Conservation (phyloP, 2,113 vertebrate genomes). For the Gadus chalcogrammus region DNA sequence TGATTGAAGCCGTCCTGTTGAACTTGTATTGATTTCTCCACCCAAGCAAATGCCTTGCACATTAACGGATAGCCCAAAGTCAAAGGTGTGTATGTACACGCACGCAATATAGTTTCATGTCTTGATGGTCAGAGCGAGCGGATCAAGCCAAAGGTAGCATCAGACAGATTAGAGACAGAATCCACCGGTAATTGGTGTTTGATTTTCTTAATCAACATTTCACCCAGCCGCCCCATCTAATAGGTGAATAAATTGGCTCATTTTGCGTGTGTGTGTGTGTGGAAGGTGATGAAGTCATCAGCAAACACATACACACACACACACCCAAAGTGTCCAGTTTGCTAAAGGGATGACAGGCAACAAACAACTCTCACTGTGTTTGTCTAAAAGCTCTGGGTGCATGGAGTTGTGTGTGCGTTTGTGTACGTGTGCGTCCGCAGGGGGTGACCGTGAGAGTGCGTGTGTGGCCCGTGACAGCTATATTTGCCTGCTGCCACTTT, state of each 20-base stretch:
- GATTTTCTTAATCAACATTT: slow-evolving; percentile 55
- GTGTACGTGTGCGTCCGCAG: slow-evolving; percentile 7
- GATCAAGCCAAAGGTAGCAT: slow-evolving; percentile 28
- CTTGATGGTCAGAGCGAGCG: slow-evolving; percentile 23
- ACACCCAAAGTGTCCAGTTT: slow-evolving; percentile 42
- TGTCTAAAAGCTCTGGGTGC: slow-evolving; percentile 43
- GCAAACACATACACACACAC: slow-evolving; percentile 27
- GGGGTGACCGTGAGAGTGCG: too few relatives aligned
- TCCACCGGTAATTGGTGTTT: slow-evolving; percentile 45
- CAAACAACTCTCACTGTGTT: slow-evolving; percentile 37
- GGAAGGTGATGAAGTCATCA: slow-evolving; percentile 16
- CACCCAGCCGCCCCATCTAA: slow-evolving; percentile 28
- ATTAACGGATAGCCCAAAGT: background rate
- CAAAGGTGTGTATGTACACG: background rate
- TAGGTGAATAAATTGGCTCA: slow-evolving; percentile 21
- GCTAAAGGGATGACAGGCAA: slow-evolving; percentile 44
- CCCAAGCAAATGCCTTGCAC: too few relatives aligned
- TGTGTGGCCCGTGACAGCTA: slow-evolving; percentile 14
- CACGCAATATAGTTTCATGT: slow-evolving; percentile 8
- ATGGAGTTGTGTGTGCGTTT: slow-evolving; percentile 27
- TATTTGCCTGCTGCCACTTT: slow-evolving; percentile 34
- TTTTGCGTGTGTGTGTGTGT: slow-evolving; percentile 14
- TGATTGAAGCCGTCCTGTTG: background rate
- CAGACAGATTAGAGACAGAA: slow-evolving; percentile 34
- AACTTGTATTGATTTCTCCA: background rate